Evolutionary conservation across 37 sponge, comb jelly and placozoan species (phyloP).

Genomic region (Diacarnus erythraeanus): DNA sequence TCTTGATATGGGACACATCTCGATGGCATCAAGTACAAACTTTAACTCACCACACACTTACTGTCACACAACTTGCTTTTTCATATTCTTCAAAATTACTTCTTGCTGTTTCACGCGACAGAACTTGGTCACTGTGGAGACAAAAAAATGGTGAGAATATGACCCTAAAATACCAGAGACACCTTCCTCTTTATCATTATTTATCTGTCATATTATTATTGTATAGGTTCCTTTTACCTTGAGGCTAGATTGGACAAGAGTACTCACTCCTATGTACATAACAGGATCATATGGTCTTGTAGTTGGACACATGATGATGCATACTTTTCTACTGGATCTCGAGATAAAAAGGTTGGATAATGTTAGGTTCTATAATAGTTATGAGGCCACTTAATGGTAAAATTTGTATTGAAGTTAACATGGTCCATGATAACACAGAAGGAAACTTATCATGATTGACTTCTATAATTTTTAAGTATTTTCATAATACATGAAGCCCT

Average conservation of each 20-base stretch:
- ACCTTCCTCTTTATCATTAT: background rate
- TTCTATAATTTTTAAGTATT: too few species aligned
- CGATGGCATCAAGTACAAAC: constrained; percentile 68
- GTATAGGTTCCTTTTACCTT: constrained; percentile 39
- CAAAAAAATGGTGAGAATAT: constrained; percentile 20
- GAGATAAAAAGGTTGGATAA: constrained; percentile 81
- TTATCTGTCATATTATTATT: background rate
- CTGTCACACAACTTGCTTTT: constrained; percentile 89
- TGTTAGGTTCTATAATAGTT: background rate
- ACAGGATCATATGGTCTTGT: constrained; percentile 87
- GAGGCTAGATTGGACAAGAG: constrained; percentile 39
- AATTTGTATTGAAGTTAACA: too few species aligned
- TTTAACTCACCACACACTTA: constrained; percentile 77
- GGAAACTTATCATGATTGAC: too few species aligned
- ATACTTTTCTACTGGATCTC: constrained; percentile 85
- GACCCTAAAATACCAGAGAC: background rate
- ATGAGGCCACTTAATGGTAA: too few species aligned
- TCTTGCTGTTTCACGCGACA: constrained; percentile 87
- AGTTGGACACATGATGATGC: constrained; percentile 86
- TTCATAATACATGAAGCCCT: too few species aligned
- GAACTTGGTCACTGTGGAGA: constrained; percentile 91
- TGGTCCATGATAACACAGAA: too few species aligned
- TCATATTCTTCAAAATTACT: constrained; percentile 62
- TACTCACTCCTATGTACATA: constrained; percentile 45
- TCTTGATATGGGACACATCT: constrained; percentile 72